Base-by-base conservation (phyloP, 1,140 invertebrate species). In the Lycorma delicatula region DNA sequence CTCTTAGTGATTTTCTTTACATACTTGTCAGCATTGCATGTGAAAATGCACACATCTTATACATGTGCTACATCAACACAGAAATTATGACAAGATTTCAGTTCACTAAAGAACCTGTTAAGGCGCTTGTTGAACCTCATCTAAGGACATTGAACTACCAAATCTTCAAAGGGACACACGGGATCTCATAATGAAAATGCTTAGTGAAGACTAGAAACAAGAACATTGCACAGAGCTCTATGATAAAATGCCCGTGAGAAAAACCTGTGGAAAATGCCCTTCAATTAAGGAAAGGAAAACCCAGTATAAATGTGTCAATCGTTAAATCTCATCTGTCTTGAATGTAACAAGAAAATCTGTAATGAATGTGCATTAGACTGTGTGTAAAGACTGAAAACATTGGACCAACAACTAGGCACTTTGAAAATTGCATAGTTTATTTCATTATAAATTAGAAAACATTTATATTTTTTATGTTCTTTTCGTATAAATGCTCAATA, bases 1-100 rank as follows among this genome's bases (percentile, higher is more conserved):
- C 68, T 70, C 18, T 51, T 67, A 36, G 62, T 64, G 3, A 58
- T 68, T 7, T 71, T 68, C 55, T 70, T 56, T 57, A 36, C 20
- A 28, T 26, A n/a, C n/a, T 55, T n/a, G 12, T 55, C 12, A 46
- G 50, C 16, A 54, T 71, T 36, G 25, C 68, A 60, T 60, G 66
- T 28, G 41, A 48, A 31, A 46, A 61, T 28, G 38, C 63, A 18
- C 65, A 63, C 31, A 52, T 20, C 34, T 47, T 34, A 34, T 36
- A 49, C 22, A 38, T 38, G 26, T 31, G n/a, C 23, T 49, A 22
- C 41, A 11, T 16, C n/a, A 47, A 16, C n/a, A 13, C 13, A 22
- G 46, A 46, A 47, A 29, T 41, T 41, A 49, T 31, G 23, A 51
- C 36, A 28, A 25, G 63, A 52, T 47, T 49, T 16, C 50, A 61